These are phyloP conservation scores for Brachyopa scutellaris DNA, from an alignment of 2,888 invertebrate genomes.

Conservation along the genomic window DNA sequence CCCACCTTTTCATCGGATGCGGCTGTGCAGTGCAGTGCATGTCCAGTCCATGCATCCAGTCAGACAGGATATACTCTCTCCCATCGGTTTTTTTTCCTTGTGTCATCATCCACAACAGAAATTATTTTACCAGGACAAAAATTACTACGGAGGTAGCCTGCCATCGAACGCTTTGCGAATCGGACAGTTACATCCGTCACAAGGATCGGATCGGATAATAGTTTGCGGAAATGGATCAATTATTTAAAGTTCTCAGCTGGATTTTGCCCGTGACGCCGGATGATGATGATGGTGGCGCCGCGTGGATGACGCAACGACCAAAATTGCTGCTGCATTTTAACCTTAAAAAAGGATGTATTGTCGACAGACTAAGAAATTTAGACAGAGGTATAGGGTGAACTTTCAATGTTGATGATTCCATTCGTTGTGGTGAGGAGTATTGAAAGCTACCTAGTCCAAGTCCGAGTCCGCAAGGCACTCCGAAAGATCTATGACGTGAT, in stretches of 20 bases:
- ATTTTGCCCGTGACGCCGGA: slow-evolving; percentile 54
- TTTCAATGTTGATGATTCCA: slow-evolving; percentile 44
- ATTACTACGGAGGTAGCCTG: slow-evolving; percentile 64
- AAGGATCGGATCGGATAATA: slow-evolving; percentile 74
- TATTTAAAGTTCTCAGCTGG: slow-evolving; percentile 73
- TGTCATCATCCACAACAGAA: slow-evolving; percentile 66
- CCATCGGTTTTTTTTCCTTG: not conserved
- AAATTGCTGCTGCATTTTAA: too few species aligned
- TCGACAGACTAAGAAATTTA: too few species aligned
- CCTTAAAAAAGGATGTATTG: too few species aligned
- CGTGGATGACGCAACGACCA: too few species aligned
- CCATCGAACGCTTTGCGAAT: slow-evolving; percentile 62
- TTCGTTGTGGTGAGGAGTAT: not conserved
- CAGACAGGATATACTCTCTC: slow-evolving; percentile 21
- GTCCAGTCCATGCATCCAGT: slow-evolving; percentile 34
- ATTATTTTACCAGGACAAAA: slow-evolving; percentile 69
- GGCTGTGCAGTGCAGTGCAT: slow-evolving; percentile 16
- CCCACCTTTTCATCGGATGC: slow-evolving; percentile 33
- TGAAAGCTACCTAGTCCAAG: slow-evolving; percentile 16
- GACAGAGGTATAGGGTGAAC: too few species aligned
- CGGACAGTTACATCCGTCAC: slow-evolving; percentile 72
- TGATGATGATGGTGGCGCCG: slow-evolving; percentile 12
- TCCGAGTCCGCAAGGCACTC: not conserved
- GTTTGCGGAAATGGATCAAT: slow-evolving; percentile 75
- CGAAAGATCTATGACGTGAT: slow-evolving; percentile 30